Conservation (phyloP, 2,888 invertebrate genomes). For the Heliconius hortense region DNA sequence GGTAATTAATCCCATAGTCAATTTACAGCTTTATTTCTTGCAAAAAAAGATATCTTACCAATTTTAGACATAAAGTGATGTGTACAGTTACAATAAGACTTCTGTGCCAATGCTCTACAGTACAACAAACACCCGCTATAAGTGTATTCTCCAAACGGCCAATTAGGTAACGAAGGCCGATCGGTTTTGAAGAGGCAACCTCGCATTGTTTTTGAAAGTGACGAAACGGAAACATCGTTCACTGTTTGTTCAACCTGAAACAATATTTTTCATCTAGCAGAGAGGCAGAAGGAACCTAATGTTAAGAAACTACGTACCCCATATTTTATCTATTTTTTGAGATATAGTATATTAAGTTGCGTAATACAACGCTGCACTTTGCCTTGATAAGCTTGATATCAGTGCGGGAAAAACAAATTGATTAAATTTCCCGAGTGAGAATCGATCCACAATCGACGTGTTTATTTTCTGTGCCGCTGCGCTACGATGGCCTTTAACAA, state of each 20-base stretch:
- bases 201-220: constrained; percentile 71
- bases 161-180: constrained; percentile 62
- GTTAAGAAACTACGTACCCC: neutral
- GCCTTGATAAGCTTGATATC: too few relatives aligned
- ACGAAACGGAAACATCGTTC: constrained; percentile 79
- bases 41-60: constrained; percentile 59
- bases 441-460: too few relatives aligned
- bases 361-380: too few relatives aligned
- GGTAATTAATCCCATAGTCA: too few relatives aligned
- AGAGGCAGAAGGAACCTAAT: neutral
- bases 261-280: neutral
- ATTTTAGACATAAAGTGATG: constrained; percentile 83
- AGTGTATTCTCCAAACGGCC: constrained; percentile 81
- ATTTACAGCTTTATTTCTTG: too few relatives aligned
- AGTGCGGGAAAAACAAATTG: too few relatives aligned
- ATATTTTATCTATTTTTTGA: too few relatives aligned
- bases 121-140: constrained; percentile 83
- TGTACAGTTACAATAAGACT: constrained; percentile 82
- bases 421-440: too few relatives aligned
- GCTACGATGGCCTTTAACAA: too few relatives aligned
- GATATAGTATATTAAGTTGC: too few relatives aligned
- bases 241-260: constrained; percentile 82
- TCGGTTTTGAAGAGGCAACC: constrained; percentile 83
- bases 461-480: too few relatives aligned
- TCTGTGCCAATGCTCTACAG: constrained; percentile 80